Base-by-base conservation (phyloP, 2,797 vertebrate genomes). In the Geotrypetes seraphini region DNA sequence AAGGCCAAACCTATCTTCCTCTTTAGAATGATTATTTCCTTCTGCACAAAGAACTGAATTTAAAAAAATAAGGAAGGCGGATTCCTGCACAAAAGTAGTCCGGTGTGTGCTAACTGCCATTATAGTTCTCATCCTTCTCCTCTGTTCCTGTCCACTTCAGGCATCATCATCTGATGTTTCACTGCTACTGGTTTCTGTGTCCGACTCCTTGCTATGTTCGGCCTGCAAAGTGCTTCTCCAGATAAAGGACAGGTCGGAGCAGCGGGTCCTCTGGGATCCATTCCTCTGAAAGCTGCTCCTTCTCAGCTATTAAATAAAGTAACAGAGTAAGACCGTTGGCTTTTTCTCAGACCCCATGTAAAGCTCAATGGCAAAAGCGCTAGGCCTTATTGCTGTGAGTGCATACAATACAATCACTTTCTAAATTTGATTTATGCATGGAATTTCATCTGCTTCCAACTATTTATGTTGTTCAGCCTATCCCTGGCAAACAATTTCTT, bases 121-220 rank as follows among this genome's bases (percentile, higher is more conserved):
- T n/a, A n/a, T n/a, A n/a, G n/a, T n/a, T n/a, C n/a, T n/a, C n/a
- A n/a, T n/a, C n/a, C n/a, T n/a, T n/a, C n/a, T n/a, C n/a, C 19
- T 12, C 16, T 12, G 17, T 17, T 24, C 7, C 16, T 13, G 12
- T 19, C n/a, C 12, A 33, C 69, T 66, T 81, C 77, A 85, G 65
- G 81, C 79, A 60, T 86, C 91, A 3, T 97, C 93, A 42, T 97
- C 94, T 28, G 91, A 96, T 43, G 90, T 96, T 85, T 96, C 91
- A 54, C 90, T 93, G 88, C 94, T 97, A 80, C 88, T 91, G 43
- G 94, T 97, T 75, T 99, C 92, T 3, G 92, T 90, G 63, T 94
- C 93, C 0, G 90, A 95, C 64, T 84, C 88, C 71, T 95, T 91
- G 41, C 83, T 83, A 37, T 89, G 84, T 43, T 88, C 87, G 28